phyloP scores from a whole-genome alignment of 2,113 vertebrate genomes.

The Narcine bancroftii region DNA sequence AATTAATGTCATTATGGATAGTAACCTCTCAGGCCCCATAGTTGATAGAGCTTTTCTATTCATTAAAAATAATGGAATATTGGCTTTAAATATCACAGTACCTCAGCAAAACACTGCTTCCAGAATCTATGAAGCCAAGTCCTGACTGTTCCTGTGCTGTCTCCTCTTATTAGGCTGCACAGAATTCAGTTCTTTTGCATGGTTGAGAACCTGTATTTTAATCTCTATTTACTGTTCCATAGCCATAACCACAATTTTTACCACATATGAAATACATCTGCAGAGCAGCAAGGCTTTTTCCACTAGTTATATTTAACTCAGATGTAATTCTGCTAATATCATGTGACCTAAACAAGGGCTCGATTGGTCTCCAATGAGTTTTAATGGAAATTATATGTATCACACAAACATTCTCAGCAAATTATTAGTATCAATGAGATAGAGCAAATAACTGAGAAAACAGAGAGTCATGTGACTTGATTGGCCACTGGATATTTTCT shows the following conservation, averaged over 20 bases:
- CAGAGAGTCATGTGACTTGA: too few relatives aligned
- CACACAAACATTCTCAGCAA: neutral
- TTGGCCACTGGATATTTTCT: neutral
- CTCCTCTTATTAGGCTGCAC: neutral
- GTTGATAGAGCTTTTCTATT: neutral
- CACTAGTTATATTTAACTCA: slow-evolving; percentile 33
- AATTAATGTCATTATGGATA: slow-evolving; percentile 23
- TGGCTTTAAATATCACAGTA: neutral
- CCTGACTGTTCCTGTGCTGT: neutral
- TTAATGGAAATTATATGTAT: slow-evolving; percentile 6
- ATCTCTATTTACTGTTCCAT: slow-evolving; percentile 23
- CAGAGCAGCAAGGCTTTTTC: slow-evolving; percentile 14
- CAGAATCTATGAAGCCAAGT: neutral
- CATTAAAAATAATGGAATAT: slow-evolving; percentile 19
- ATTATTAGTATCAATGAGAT: too few relatives aligned
- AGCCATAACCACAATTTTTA: slow-evolving; percentile 33
- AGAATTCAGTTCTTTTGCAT: slow-evolving; percentile 9
- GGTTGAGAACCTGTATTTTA: slow-evolving; percentile 33
- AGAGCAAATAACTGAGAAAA: neutral
- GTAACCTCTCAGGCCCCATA: neutral
- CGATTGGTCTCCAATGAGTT: neutral
- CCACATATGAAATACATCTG: slow-evolving; percentile 31
- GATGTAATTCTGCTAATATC: slow-evolving; percentile 28
- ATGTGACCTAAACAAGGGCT: neutral
- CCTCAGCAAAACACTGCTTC: neutral